These are phyloP conservation scores for Lepisosteus oculatus DNA, from an alignment of 2,113 vertebrate genomes.

Conservation along the genomic window DNA sequence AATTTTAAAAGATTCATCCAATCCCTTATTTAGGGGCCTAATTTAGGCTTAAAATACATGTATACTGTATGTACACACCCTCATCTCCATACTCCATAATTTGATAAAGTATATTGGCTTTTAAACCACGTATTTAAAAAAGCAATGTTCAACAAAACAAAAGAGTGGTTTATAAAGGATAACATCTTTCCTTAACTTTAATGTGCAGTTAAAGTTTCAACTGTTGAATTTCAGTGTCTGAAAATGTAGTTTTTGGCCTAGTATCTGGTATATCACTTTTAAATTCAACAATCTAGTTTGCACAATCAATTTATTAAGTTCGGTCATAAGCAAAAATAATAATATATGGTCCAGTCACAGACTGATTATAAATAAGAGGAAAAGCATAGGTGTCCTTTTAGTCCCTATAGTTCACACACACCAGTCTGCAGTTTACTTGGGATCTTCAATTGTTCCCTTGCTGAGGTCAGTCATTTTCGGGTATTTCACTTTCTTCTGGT, in stretches of 20 bases:
- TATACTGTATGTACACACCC: conserved; percentile 21
- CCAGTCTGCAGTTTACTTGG: conserved; percentile 74
- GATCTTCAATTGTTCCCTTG: conserved; percentile 95
- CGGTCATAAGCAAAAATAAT: conserved; percentile 59
- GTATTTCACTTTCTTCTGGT: conserved; percentile 99
- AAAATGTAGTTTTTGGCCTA: conserved; percentile 32
- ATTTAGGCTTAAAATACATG: conserved; percentile 63
- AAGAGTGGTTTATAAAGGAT: conserved; percentile 23
- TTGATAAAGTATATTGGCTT: conserved; percentile 22
- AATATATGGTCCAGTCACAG: conserved; percentile 61
- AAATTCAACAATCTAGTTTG: conserved; percentile 51
- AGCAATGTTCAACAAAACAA: background rate
- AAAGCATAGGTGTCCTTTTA: conserved; percentile 51
- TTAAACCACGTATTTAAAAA: conserved; percentile 15
- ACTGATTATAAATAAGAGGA: conserved; percentile 67
- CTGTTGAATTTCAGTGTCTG: conserved; percentile 19
- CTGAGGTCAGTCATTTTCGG: conserved; percentile 99
- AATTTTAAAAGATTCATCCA: background rate
- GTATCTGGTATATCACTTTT: conserved; percentile 39
- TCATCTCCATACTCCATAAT: conserved; percentile 10
- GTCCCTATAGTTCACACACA: conserved; percentile 30
- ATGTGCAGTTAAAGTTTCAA: background rate
- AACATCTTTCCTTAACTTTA: conserved; percentile 9
- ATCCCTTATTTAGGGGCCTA: conserved; percentile 44
- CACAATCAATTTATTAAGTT: conserved; percentile 57